Base-by-base conservation (phyloP, 2,888 invertebrate genomes). In the Mimas tiliae region DNA sequence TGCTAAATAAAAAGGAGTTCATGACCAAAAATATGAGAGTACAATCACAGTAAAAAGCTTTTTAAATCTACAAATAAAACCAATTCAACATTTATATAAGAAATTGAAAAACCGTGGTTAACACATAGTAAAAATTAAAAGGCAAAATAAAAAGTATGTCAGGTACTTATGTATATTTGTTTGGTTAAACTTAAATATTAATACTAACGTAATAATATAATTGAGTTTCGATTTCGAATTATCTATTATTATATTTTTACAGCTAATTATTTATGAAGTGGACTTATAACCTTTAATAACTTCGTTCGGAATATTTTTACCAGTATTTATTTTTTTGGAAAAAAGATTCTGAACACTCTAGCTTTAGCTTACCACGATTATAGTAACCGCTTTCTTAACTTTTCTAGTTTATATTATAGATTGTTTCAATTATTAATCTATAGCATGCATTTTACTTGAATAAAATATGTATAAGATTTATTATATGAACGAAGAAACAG, bases 341-440 rank as follows among this genome's bases (percentile, higher is more conserved):
- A 38, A 64, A 69, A 69, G 69, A 67, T 68, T 67, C 62, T 65
- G 55, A 52, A 65, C 71, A 72, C 69, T 27, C 27, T 70, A 81
- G 86, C 84, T 86, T 87, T 68, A 80, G 85, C 88, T 88, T 82
- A 71, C 77, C 78, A 84, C 84, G 79, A 79, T 71, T 72, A 79
- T 82, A 85, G 84, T 77, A 78, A 77, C 80, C 74, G 87, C 88
- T 89, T 88, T 69, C 77, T 76, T 77, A 62, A 48, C 27, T 68
- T 21, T 76, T 75, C 77, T 83, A 83, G 81, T 77, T 75, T 74
- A 72, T 74, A 75, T 85, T 88, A 90, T 90, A 89, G 90, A 90
- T 89, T 89, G 88, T 91, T 91, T 89, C 87, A 71, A 73, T 78
- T 76, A 80, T 74, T 74, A 79, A 69, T 74, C 70, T 75, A 75